Evolutionary conservation across 2,888 invertebrate genomes (phyloP).

Genomic region (Drepana falcataria): DNA sequence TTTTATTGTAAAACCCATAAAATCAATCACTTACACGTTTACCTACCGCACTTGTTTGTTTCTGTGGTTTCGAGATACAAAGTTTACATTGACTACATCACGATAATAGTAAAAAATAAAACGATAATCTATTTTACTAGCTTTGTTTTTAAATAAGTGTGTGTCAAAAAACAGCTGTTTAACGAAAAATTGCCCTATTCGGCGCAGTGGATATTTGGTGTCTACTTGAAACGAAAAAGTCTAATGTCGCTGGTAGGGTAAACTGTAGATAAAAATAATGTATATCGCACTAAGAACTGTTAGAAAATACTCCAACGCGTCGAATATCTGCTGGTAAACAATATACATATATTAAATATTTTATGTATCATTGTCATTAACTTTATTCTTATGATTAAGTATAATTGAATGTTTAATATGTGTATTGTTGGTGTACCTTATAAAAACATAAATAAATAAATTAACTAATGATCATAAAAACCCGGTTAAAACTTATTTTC

Average conservation of each 20-base stretch:
- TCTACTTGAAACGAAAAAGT: slow-evolving; percentile 10
- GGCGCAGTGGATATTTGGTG: neutral
- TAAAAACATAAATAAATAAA: too few species aligned
- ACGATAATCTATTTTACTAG: slow-evolving; percentile 8
- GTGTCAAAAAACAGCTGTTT: neutral
- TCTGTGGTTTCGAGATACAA: neutral
- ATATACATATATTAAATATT: too few species aligned
- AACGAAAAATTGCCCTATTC: neutral
- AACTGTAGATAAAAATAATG: neutral
- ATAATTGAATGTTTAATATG: too few species aligned
- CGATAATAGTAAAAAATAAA: neutral
- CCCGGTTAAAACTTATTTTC: too few species aligned
- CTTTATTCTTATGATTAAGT: too few species aligned
- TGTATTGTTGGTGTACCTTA: too few species aligned
- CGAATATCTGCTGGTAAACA: too few species aligned
- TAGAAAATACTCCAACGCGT: neutral
- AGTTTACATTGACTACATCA: neutral
- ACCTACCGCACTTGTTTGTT: slow-evolving; percentile 10
- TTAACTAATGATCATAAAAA: too few species aligned
- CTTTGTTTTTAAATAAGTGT: slow-evolving; percentile 4
- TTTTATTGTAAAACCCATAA: neutral
- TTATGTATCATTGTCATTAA: too few species aligned
- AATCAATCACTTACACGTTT: slow-evolving; percentile 2
- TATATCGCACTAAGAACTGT: neutral
- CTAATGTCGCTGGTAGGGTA: slow-evolving; percentile 22